Evolutionary conservation across 2,888 invertebrate genomes (phyloP).

Genomic region (Schrankia costaestrigalis): DNA sequence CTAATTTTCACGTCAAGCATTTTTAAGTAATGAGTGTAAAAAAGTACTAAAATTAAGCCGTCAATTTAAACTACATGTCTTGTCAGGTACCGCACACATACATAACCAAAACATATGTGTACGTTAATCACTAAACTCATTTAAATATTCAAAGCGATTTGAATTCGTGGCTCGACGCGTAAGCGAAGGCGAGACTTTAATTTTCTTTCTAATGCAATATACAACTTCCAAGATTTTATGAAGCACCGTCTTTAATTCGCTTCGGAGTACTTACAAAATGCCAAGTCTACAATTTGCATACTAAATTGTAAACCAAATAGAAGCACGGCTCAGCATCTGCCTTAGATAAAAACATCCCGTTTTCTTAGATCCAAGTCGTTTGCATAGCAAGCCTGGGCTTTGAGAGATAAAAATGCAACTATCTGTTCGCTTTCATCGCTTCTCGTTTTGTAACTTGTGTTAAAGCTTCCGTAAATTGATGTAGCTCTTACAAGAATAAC

Average conservation of each 20-base stretch:
- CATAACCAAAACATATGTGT: slow-evolving; percentile 46
- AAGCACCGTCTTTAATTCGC: slow-evolving; percentile 53
- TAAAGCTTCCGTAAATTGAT: slow-evolving; percentile 23
- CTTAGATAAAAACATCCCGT: slow-evolving; percentile 46
- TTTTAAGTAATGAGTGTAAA: no score
- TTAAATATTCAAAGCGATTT: slow-evolving; percentile 58
- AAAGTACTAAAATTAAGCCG: no score
- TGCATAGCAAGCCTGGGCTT: slow-evolving; percentile 43
- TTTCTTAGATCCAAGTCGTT: slow-evolving; percentile 51
- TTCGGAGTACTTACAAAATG: slow-evolving; percentile 54
- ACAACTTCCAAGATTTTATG: slow-evolving; percentile 47
- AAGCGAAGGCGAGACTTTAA: slow-evolving; percentile 33
- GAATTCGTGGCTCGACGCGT: slow-evolving; percentile 37
- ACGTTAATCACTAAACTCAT: slow-evolving; percentile 54
- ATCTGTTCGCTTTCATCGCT: slow-evolving; percentile 39
- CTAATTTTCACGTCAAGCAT: no score
- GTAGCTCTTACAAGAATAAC: slow-evolving; percentile 19
- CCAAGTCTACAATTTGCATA: slow-evolving; percentile 62
- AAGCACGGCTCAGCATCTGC: slow-evolving; percentile 48
- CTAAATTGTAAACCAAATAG: slow-evolving; percentile 66
- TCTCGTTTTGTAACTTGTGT: slow-evolving; percentile 23
- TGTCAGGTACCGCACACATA: no score
- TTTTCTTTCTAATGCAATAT: slow-evolving; percentile 46
- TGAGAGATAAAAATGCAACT: slow-evolving; percentile 53
- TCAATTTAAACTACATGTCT: slow-evolving; percentile 42